Base-by-base conservation (phyloP, 1,140 invertebrate species). In the Branchinecta lindahli region DNA sequence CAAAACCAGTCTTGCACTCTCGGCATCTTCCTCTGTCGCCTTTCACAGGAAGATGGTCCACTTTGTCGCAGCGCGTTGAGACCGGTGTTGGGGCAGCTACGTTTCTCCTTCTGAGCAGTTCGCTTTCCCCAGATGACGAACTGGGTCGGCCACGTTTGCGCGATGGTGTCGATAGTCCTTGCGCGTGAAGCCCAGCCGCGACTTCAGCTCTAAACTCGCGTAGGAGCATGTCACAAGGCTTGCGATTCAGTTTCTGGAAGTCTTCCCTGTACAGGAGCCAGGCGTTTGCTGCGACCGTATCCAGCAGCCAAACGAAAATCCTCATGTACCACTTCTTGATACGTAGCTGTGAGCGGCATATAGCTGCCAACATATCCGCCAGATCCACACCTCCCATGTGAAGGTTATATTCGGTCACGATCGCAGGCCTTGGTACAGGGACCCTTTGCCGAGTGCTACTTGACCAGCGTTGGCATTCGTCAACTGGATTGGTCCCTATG, bases 311-410 rank as follows among this genome's bases (percentile, higher is more conserved):
- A 21, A 46, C 72, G 68, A 75, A 72, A 65, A 75, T 71, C 65
- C 68, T 44, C 45, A 73, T 67, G 69, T 75, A 74, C 73, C 74
- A 77, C 46, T 74, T 75, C 66, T 69, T 73, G 8, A 73, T 72
- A 12, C 70, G 66, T n/a, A 75, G 15, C 44, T 68, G 12, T 33
- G 68, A 74, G 45, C 73, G 47, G 70, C 75, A 75, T 7, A 73
- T 45, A 12, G 45, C 73, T 21, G 75, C 46, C 2, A 77, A 66
- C 66, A 73, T 72, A 66, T 74, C 75, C 9, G 69, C 68, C 33
- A 75, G 46, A 70, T 77, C 74, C 0, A 77, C 76, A 15, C 74
- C 76, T 21, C 75, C 75, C 75, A 76, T 76, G 44, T 74, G 71
- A 12, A n/a, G 46, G 68, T 76, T 76, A 61, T 75, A 77, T 46